Evolutionary conservation across 1,140 invertebrate genomes (phyloP), one percentile per base, ranked within the genome.

Genomic region (Cydia amplana): DNA sequence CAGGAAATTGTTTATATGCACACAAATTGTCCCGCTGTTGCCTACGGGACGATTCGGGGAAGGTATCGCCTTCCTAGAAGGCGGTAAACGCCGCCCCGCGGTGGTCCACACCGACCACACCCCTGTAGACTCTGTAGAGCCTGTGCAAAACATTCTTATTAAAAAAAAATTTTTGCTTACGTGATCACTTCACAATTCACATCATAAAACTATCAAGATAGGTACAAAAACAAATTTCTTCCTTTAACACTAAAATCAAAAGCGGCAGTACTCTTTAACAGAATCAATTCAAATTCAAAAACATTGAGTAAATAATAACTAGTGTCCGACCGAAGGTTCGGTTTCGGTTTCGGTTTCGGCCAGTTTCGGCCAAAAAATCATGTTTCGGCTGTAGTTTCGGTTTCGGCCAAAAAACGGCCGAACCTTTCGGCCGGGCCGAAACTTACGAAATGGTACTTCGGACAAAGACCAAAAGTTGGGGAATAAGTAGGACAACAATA

Each of bases 41-140:
- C 79, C 81, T 80, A 80, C 81, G 79, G 79, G 74, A 40, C 32
- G 46, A 80, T 89, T 90, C 87, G 81, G 79, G 79, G 85, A 88
- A 91, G 90, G 90, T 85, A 87, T 83, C 84, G 84, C 75, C 84
- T 90, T 91, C 90, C 85, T 86, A 90, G 90, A 91, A 91, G 85
- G 83, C 85, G 79, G 83, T 83, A 83, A 82, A 82, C 80, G 78
- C 64, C 74, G 79, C 79, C 77, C 80, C 74, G 77, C 79, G 80
- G 88, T 84, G 87, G 85, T 86, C 86, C 79, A 76, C 79, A 86
- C 81, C 81, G n/a, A n/a, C n/a, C n/a, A n/a, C n/a, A n/a, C n/a
- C n/a, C n/a, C n/a, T n/a, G n/a, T n/a, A n/a, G n/a, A n/a, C n/a
- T 80, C 78, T 74, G 77, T 75, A 75, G 40, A 64, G 40, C 75